Percentiles rank a stretch among this genome's conserved stretches.
Conservation (phyloP, 2,888 invertebrate species). For the Encarsia formosa region DNA sequence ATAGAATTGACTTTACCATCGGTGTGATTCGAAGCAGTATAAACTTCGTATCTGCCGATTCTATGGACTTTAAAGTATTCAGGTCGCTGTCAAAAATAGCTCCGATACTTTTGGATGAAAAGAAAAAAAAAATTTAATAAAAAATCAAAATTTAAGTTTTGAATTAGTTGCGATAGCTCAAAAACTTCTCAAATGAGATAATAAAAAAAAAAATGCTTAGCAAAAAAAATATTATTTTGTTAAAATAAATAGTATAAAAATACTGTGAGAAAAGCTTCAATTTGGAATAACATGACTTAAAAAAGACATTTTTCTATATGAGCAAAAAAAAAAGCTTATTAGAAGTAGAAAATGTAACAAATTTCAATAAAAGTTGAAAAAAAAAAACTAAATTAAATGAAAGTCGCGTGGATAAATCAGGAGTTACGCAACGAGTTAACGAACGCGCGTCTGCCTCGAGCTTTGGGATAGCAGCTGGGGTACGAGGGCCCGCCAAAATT, state of each 20-base stretch:
- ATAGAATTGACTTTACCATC: too few species aligned
- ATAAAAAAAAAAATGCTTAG: background rate
- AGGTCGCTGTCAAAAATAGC: constrained; percentile 19
- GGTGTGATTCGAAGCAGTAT: background rate
- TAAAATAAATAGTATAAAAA: background rate
- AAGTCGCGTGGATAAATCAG: background rate
- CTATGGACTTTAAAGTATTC: constrained; percentile 10
- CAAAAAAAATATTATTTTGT: background rate
- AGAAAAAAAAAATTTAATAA: constrained; percentile 2
- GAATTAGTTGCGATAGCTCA: background rate
- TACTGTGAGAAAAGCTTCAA: background rate
- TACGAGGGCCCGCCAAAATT: constrained; percentile 43
- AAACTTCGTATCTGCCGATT: constrained; percentile 10
- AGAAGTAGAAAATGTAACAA: background rate
- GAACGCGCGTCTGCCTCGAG: constrained; percentile 30
- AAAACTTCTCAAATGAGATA: too few species aligned
- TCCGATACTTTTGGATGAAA: constrained; percentile 9
- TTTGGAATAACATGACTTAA: background rate
- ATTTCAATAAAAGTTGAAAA: background rate
- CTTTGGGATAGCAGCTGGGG: constrained; percentile 27
- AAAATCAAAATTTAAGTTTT: background rate
- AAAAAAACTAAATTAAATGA: background rate
- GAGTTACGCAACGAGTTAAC: constrained; percentile 43
- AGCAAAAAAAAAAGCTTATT: background rate
- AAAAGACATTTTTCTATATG: background rate